phyloP scores from a whole-genome alignment of 2,113 vertebrate species.

The Podiceps cristatus region DNA sequence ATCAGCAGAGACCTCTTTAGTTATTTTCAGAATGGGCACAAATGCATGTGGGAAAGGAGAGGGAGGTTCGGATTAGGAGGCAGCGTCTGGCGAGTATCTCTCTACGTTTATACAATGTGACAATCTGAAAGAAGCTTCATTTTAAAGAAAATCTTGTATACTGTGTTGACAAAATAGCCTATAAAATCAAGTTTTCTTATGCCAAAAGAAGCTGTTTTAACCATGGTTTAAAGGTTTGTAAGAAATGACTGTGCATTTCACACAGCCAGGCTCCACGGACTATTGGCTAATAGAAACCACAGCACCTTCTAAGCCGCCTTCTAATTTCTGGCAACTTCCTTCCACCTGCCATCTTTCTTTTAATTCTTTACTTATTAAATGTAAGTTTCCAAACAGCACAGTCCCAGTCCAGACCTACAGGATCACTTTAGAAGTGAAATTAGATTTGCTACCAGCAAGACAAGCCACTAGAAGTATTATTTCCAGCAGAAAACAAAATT shows the following conservation, averaged over 20 bases:
- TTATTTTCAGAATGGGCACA: neutral
- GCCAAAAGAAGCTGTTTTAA: neutral
- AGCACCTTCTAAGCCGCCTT: neutral
- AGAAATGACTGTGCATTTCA: neutral
- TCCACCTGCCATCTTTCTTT: neutral
- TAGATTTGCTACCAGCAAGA: constrained; percentile 11
- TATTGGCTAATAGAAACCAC: neutral
- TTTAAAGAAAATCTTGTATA: neutral
- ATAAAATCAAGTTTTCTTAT: neutral
- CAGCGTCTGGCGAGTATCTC: rapidly evolving
- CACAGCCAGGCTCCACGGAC: neutral
- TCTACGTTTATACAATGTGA: neutral
- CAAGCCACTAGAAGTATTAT: neutral
- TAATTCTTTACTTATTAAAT: neutral
- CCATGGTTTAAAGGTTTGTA: neutral
- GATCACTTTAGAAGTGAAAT: constrained; percentile 21
- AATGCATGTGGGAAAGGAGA: neutral
- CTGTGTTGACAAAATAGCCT: neutral
- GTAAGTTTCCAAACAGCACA: constrained; percentile 7
- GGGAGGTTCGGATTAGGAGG: neutral
- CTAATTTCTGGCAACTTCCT: constrained; percentile 11
- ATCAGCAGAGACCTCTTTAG: neutral
- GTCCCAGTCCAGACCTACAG: neutral
- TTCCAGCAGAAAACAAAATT: constrained; percentile 26
- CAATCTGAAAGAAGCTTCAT: neutral